Percentiles rank a stretch among this genome's conserved stretches.
phyloP scores from a whole-genome alignment of 2,113 vertebrate species.

The Sorex fumeus region DNA sequence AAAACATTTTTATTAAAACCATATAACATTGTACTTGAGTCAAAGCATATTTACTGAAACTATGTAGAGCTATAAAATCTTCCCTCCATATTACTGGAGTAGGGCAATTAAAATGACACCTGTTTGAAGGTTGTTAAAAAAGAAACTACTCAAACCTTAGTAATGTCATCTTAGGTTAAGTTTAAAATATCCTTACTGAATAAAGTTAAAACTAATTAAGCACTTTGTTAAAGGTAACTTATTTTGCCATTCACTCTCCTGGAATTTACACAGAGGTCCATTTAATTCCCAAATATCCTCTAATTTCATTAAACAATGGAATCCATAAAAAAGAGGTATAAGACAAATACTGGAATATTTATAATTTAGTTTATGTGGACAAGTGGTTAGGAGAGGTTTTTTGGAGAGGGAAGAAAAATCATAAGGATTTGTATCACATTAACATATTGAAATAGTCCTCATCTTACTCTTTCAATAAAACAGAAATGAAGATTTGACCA shows the following conservation, averaged over 20 bases:
- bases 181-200: not conserved
- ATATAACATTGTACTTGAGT: no score
- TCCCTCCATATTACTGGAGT: not conserved
- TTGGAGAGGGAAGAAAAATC: slow-evolving; percentile 13
- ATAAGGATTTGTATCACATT: not conserved
- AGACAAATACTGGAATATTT: not conserved
- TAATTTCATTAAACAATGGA: not conserved
- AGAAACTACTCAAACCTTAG: not conserved
- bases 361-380: not conserved
- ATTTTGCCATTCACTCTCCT: not conserved
- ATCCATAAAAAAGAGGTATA: not conserved
- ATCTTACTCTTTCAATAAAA: slow-evolving; percentile 33
- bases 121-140: not conserved
- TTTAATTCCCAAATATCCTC: not conserved
- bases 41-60: not conserved
- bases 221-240: not conserved
- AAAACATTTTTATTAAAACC: not conserved
- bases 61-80: not conserved
- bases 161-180: not conserved
- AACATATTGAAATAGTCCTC: not conserved
- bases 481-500: not conserved
- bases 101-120: not conserved
- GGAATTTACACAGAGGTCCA: not conserved
- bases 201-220: not conserved
- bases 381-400: slow-evolving; percentile 7